Percentiles rank a stretch among this genome's conserved stretches.
These are phyloP conservation scores for Eupleurogrammus muticus DNA, from an alignment of 2,797 vertebrate genomes.

Conservation along the genomic window DNA sequence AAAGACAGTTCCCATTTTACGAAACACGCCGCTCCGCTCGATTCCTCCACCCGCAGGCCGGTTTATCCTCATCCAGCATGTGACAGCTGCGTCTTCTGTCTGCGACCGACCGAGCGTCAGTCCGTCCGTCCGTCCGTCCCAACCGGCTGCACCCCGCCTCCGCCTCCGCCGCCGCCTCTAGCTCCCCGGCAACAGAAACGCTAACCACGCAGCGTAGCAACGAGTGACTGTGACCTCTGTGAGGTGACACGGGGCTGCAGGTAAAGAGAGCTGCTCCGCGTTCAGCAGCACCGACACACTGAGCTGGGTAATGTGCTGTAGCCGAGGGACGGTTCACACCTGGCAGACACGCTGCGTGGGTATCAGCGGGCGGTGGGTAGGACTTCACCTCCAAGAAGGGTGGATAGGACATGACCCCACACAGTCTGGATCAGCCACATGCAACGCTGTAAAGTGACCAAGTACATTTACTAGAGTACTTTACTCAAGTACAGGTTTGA, in stretches of 20 bases:
- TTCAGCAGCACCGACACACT: too few species aligned
- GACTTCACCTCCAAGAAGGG: not conserved
- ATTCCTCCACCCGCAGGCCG: slow-evolving; percentile 9
- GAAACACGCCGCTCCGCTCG: not conserved
- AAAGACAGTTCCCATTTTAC: slow-evolving; percentile 10
- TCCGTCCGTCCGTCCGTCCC: slow-evolving; percentile 59
- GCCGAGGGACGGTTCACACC: not conserved
- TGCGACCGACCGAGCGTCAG: too few species aligned
- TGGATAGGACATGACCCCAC: not conserved
- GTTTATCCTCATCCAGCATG: slow-evolving; percentile 43
- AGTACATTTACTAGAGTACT: too few species aligned
- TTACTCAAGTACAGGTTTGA: too few species aligned
- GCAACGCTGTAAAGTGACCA: too few species aligned
- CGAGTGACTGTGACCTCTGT: slow-evolving; percentile 31
- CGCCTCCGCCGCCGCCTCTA: slow-evolving; percentile 47
- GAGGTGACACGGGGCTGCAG: not conserved
- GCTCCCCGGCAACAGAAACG: slow-evolving; percentile 63
- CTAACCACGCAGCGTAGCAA: slow-evolving; percentile 62
- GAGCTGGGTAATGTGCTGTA: not conserved
- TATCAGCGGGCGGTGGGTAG: not conserved
- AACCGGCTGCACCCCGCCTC: slow-evolving; percentile 62
- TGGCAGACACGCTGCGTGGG: not conserved
- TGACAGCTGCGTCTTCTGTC: slow-evolving; percentile 76
- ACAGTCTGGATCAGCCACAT: not conserved
- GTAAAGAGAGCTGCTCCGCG: too few species aligned